Conservation (phyloP, 2,113 vertebrate genomes). For the Pica pica region DNA sequence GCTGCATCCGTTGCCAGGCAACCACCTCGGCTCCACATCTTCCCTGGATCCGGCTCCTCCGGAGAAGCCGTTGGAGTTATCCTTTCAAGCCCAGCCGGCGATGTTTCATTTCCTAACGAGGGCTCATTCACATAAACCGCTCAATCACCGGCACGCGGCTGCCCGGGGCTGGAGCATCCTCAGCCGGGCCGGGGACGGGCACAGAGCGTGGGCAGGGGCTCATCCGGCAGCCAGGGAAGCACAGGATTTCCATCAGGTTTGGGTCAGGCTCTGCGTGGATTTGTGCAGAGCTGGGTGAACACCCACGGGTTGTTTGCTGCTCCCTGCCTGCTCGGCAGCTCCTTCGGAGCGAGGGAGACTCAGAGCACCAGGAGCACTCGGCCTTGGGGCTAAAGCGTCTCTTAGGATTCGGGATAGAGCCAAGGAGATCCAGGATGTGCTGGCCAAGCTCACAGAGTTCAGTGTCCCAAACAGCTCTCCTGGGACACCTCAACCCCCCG, state of each 20-base stretch:
- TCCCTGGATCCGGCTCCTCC: neutral
- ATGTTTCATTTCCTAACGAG: slow-evolving; percentile 22
- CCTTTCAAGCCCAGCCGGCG: neutral
- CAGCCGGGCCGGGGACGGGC: neutral
- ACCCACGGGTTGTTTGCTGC: rapidly evolving
- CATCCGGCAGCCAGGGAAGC: neutral
- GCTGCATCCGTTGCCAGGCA: slow-evolving; percentile 48
- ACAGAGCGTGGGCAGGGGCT: neutral
- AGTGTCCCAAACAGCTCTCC: neutral
- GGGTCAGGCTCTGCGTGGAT: rapidly evolving
- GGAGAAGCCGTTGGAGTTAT: neutral
- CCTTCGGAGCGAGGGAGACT: neutral
- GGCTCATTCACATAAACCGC: neutral
- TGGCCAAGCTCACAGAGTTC: neutral
- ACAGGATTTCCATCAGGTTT: neutral
- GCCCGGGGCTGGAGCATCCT: neutral
- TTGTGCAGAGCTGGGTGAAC: neutral
- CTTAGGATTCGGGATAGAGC: neutral
- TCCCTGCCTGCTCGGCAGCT: neutral
- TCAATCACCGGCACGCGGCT: neutral
- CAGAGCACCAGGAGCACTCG: neutral
- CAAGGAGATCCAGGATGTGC: neutral
- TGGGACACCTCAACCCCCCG: neutral
- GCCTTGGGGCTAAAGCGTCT: rapidly evolving
- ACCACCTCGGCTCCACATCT: neutral